phyloP scores from a whole-genome alignment of 2,797 vertebrate species.

The Myotis vivesi region DNA sequence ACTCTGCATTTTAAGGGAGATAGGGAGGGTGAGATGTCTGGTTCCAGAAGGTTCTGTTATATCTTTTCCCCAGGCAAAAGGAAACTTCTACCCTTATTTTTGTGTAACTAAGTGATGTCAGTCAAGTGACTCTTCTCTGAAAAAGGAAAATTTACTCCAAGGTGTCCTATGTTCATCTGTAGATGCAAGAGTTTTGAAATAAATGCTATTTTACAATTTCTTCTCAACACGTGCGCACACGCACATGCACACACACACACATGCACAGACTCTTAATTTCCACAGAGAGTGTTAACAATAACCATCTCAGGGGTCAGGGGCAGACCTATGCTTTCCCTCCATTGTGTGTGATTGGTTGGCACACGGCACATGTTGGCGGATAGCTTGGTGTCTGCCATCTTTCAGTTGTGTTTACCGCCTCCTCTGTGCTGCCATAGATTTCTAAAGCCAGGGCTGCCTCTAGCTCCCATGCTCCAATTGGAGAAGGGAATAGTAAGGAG shows the following conservation, averaged over 20 bases:
- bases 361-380: background rate
- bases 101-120: background rate
- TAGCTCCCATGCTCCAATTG: background rate
- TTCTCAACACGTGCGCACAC: background rate
- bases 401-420: background rate
- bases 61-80: background rate
- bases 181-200: background rate
- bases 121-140: background rate
- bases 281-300: background rate
- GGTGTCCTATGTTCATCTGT: background rate
- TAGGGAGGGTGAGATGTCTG: background rate
- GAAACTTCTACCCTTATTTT: background rate
- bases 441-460: background rate
- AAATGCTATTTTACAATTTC: background rate
- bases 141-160: background rate
- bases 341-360: background rate
- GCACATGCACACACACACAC: too few species aligned
- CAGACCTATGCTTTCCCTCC: background rate
- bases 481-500: conserved; percentile 73
- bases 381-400: background rate
- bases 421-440: background rate
- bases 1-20: background rate
- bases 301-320: background rate
- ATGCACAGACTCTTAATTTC: background rate
- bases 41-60: background rate